Evolutionary conservation across 35 echinoderm and acorn worm species (phyloP), one percentile per base, ranked within the genome.

Genomic region (Apostichopus californicus): DNA sequence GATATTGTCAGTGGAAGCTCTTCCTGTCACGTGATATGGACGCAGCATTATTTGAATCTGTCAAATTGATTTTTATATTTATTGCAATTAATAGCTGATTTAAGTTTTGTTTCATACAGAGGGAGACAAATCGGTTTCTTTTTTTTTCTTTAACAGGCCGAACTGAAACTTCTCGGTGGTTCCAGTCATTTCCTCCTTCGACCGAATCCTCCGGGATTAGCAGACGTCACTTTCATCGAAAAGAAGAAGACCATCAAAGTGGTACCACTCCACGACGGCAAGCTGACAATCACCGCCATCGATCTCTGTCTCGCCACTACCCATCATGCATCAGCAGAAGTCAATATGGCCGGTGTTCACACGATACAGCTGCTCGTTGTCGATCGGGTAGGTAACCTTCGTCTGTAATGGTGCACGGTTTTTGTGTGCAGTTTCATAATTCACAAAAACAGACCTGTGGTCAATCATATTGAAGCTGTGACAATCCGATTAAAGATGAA

Each of bases 181-280:
- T 99, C 95, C 70, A 94, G 97, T 61, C 97, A 99, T 73, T 99
- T 96, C 79, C 84, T 91, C 34, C 77, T 99, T 25, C 83, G 77
- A 57, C 86, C 93, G 20, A 92, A 91, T 52, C 75, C 89, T 2
- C 58, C 77, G 70, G 95, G 93, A n/a, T 22, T 99, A n/a, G 93
- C 97, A 56, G 92, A 96, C 10, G 78, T 99, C 11, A 90, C 71
- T 54, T 99, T 92, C 86, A 90, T 94, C 58, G 97, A 99, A 54
- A 99, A 99, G 93, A 99, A 88, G 80, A 99, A 96, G 70, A 87
- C 93, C 68, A 96, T 99, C 56, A 89, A 96, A 93, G 95, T 96
- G 57, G 71, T 56, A 54, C 54, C 72, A 5, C 73, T 85, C 22
- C 86, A 93, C 28, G 97, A 99, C 86, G 97, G 97, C 56, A 86